These are phyloP conservation scores for Marasmarcha lunaedactyla DNA, from an alignment of 2,888 invertebrate species.

Conservation along the genomic window DNA sequence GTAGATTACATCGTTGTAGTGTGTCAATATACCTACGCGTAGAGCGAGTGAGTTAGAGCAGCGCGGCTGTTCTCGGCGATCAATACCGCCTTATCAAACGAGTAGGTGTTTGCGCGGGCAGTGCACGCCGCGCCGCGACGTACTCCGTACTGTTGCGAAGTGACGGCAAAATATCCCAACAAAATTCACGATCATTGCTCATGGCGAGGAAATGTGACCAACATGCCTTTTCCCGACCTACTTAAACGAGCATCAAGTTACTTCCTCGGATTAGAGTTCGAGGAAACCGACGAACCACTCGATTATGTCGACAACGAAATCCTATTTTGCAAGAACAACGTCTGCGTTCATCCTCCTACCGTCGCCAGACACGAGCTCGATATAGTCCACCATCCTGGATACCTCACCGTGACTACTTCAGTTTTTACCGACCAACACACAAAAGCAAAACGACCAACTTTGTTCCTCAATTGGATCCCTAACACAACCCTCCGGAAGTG, in stretches of 20 bases:
- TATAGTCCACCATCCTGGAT: slow-evolving; percentile 90
- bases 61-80: slow-evolving; percentile 43
- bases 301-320: slow-evolving; percentile 87
- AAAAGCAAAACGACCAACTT: slow-evolving; percentile 80
- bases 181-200: background rate
- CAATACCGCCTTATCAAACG: slow-evolving; percentile 63
- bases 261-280: slow-evolving; percentile 78
- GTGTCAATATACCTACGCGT: background rate
- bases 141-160: background rate
- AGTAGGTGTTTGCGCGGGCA: slow-evolving; percentile 61
- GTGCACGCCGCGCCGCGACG: background rate
- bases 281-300: slow-evolving; percentile 69
- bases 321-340: slow-evolving; percentile 94
- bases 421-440: slow-evolving; percentile 83
- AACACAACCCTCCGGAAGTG: slow-evolving; percentile 90
- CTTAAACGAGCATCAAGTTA: slow-evolving; percentile 84
- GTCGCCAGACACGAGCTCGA: slow-evolving; percentile 85
- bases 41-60: background rate
- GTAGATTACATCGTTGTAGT: background rate
- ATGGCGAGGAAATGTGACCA: slow-evolving; percentile 10
- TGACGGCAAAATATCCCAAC: background rate
- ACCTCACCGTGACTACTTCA: slow-evolving; percentile 89
- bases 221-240: slow-evolving; percentile 83
- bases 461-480: slow-evolving; percentile 95
- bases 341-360: slow-evolving; percentile 95